Percentiles rank a stretch among this genome's conserved stretches.
Conservation (phyloP, 2,888 invertebrate genomes). For the Lasius fuliginosus region DNA sequence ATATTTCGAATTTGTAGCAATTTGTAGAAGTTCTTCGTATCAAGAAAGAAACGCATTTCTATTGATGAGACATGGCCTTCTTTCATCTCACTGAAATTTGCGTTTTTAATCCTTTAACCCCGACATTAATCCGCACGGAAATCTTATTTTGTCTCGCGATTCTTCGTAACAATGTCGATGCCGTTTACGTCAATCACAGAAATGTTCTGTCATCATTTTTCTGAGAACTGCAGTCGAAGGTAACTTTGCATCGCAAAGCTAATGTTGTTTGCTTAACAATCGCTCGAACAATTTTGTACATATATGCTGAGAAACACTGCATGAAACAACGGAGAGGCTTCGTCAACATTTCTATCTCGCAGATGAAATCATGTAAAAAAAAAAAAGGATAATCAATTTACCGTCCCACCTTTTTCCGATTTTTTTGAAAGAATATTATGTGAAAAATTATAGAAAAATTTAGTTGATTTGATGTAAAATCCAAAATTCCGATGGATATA, state of each 20-base stretch:
- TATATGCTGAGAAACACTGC: background rate
- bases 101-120: background rate
- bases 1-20: background rate
- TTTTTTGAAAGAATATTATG: background rate
- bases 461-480: background rate
- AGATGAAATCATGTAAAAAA: constrained; percentile 3
- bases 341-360: background rate
- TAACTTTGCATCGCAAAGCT: constrained; percentile 41
- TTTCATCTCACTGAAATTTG: background rate
- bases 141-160: constrained; percentile 5
- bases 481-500: background rate
- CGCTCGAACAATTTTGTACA: constrained; percentile 23
- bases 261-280: constrained; percentile 31
- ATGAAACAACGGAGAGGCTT: background rate
- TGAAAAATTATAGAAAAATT: background rate
- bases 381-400: background rate
- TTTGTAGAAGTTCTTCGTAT: background rate
- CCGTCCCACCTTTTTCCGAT: background rate
- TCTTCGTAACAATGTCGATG: constrained; percentile 30
- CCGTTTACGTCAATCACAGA: constrained; percentile 43
- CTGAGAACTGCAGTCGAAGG: constrained; percentile 36
- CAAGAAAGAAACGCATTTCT: background rate
- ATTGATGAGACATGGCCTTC: background rate
- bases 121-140: constrained; percentile 23
- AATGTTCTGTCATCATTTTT: constrained; percentile 41